Evolutionary conservation across 2,797 vertebrate species (phyloP), one percentile per base, ranked within the genome.

Genomic region (Coregonus suidteri): DNA sequence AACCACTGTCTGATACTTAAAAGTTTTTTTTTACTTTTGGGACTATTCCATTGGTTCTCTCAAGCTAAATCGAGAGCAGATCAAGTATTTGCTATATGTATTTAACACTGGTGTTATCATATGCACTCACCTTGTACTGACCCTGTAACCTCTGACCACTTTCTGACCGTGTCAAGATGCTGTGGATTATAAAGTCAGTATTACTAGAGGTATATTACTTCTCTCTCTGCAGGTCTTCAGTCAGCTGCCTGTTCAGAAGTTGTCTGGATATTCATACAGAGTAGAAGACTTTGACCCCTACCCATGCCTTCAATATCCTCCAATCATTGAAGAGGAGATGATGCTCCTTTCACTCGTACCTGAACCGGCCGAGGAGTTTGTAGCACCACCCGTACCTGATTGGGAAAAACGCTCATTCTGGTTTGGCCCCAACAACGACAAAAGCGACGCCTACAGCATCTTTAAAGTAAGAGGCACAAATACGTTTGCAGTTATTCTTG

Each of bases 401-500:
- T 68, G 87, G 59, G 1, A 1, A 0, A 84, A 77, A 1, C 85
- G 87, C 3, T 86, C 85, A 0, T 0, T 54, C 37, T 83, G 52
- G 79, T 77, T 77, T 54, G 41, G 4, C 56, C 75, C 53, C 0
- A 1, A 14, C 3, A 4, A 16, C 2, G 35, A 69, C 13, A 91
- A 82, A 78, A 74, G 80, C 7, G 92, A 94, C 0, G 91, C 92
- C 47, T 93, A 91, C 88, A 85, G 75, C 77, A 51, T 93, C 30
- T 94, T 95, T 75, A 89, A 88, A 86, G 94, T 94, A 88, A 76
- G 84, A 53, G 18, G 52, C 1, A 34, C 67, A 4, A 47, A 35
- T 69, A 35, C 6, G 35, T 69, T 41, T 59, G 1, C 15, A n/a
- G 31, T 25, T 25, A 25, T 35, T 30, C 34, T 31, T 2, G 4